These are phyloP conservation scores for Drosophila paranaensis DNA, from an alignment of 2,888 invertebrate species.

Conservation along the genomic window DNA sequence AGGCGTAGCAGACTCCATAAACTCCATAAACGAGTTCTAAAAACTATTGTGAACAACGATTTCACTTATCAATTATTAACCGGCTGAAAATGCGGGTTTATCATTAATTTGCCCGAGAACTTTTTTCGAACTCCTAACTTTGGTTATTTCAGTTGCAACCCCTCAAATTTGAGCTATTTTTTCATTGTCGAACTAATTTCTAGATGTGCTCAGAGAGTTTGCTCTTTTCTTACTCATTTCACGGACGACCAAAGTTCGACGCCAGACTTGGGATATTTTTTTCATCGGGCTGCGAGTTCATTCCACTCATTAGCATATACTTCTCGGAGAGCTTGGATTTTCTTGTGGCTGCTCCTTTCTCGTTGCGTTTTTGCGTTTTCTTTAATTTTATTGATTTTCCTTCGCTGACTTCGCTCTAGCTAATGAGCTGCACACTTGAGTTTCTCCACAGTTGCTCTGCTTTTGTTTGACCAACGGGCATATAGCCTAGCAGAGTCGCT, in stretches of 20 bases:
- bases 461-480: slow-evolving; percentile 49
- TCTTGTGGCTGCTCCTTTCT: slow-evolving; percentile 15
- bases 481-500: slow-evolving; percentile 50
- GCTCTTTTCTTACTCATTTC: slow-evolving; percentile 25
- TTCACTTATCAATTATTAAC: slow-evolving; percentile 22
- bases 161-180: slow-evolving; percentile 24
- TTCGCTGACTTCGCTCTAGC: slow-evolving; percentile 34
- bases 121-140: slow-evolving; percentile 22
- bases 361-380: slow-evolving; percentile 36
- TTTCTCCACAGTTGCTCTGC: slow-evolving; percentile 10
- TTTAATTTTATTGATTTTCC: slow-evolving; percentile 80
- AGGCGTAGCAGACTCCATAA: too few relatives aligned
- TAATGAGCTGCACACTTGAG: slow-evolving; percentile 74
- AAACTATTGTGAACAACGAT: neutral
- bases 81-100: slow-evolving; percentile 19
- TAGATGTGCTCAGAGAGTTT: slow-evolving; percentile 38
- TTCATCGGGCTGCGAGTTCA: slow-evolving; percentile 58
- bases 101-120: slow-evolving; percentile 9
- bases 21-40: neutral
- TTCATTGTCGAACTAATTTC: slow-evolving; percentile 48
- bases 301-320: slow-evolving; percentile 76
- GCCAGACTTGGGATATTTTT: slow-evolving; percentile 47
- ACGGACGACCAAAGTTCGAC: slow-evolving; percentile 27
- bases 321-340: slow-evolving; percentile 10
- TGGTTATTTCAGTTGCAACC: slow-evolving; percentile 44